A percentile compares a stretch with the other conserved stretches of the same genome.
Conservation (phyloP, 2,113 vertebrate genomes). For the Mastomys natalensis region DNA sequence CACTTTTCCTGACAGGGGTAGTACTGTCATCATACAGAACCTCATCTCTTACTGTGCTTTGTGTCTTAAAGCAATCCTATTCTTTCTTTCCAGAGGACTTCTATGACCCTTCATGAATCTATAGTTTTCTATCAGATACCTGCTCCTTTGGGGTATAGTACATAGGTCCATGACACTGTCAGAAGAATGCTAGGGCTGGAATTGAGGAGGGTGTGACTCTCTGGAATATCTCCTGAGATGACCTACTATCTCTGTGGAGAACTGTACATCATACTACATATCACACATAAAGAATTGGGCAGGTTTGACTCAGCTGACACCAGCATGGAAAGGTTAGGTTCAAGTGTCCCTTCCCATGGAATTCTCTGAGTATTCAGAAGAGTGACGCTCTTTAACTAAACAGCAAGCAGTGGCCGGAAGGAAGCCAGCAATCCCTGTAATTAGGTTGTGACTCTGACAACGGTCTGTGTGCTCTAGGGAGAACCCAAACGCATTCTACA, state of each 20-base stretch:
- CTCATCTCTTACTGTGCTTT: neutral
- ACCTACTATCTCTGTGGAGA: neutral
- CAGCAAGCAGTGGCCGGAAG: neutral
- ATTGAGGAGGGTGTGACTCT: no score
- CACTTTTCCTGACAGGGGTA: no score
- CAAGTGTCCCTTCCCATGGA: neutral
- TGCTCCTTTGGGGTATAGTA: accelerated
- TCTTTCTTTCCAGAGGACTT: neutral
- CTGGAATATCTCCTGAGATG: neutral
- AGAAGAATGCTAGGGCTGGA: neutral
- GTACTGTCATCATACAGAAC: neutral
- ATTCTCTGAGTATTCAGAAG: neutral
- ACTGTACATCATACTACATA: accelerated
- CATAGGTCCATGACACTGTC: no score
- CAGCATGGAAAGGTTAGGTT: neutral
- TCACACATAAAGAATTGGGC: neutral
- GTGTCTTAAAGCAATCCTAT: neutral
- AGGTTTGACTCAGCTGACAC: neutral
- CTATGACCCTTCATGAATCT: neutral
- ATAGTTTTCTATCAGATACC: neutral
- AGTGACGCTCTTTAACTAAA: neutral
- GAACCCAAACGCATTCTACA: accelerated
- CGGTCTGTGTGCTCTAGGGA: accelerated
- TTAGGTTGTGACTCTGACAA: neutral
- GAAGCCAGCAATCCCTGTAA: neutral